Conservation (phyloP, 2,797 vertebrate species). For the Echiichthys vipera region DNA sequence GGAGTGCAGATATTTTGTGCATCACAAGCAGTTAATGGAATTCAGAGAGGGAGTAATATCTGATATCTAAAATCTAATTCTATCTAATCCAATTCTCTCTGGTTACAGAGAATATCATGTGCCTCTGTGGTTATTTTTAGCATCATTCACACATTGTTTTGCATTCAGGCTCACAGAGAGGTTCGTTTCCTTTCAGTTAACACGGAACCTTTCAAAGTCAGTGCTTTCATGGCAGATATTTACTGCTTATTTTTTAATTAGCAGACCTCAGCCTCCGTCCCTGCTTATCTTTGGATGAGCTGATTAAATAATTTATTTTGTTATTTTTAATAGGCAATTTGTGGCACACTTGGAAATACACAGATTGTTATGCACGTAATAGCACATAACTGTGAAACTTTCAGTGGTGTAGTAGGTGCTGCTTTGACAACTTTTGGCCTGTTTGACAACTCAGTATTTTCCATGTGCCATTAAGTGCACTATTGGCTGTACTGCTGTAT, state of each 20-base stretch:
- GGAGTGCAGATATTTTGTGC: conserved; percentile 10
- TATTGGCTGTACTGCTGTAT: conserved; percentile 1
- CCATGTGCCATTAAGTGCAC: conserved; percentile 16
- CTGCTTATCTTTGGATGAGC: conserved; percentile 36
- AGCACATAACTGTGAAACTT: neutral
- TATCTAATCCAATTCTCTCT: conserved; percentile 57
- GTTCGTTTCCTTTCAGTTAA: conserved; percentile 39
- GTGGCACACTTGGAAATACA: conserved; percentile 3
- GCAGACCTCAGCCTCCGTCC: neutral
- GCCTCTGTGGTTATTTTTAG: conserved; percentile 64
- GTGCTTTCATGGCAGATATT: conserved; percentile 38
- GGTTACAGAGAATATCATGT: conserved; percentile 42
- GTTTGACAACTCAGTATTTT: conserved; percentile 32
- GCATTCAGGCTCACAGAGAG: conserved; percentile 27
- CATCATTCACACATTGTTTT: conserved; percentile 48
- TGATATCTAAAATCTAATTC: conserved; percentile 55
- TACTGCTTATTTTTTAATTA: conserved; percentile 58
- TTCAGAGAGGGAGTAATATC: conserved; percentile 42
- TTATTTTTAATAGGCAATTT: conserved; percentile 34
- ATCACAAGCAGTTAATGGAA: conserved; percentile 44
- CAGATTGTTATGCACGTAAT: conserved; percentile 26
- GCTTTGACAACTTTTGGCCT: conserved; percentile 16
- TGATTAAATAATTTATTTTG: conserved; percentile 15
- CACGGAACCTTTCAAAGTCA: conserved; percentile 36
- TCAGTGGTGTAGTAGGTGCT: conserved; percentile 15